phyloP scores from a whole-genome alignment of 2,113 vertebrate species.

The Mus musculus region GRCm39 chr7:41074001-41074500 shows the following conservation, averaged over 20 bases:
- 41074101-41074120: constrained; percentile 55
- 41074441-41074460: too few relatives aligned
- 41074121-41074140: constrained; percentile 42
- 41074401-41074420: too few relatives aligned
- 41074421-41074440: too few relatives aligned
- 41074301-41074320: too few relatives aligned
- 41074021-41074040: constrained; percentile 81
- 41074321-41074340: too few relatives aligned
- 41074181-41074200: constrained; percentile 76
- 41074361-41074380: too few relatives aligned
- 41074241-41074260: constrained; percentile 65
- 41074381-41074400: too few relatives aligned
- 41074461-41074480: too few relatives aligned
- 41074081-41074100: constrained; percentile 56
- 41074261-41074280: too few relatives aligned
- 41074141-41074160: constrained; percentile 61
- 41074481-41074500: too few relatives aligned
- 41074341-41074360: too few relatives aligned
- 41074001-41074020: constrained; percentile 90
- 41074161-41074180: constrained; percentile 54
- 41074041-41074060: constrained; percentile 81
- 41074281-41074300: too few relatives aligned
- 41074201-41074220: constrained; percentile 28
- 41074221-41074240: constrained; percentile 76
- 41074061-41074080: constrained; percentile 56